phyloP scores from a whole-genome alignment of 2,888 invertebrate genomes.

The Macrosoma leucophasiata region DNA sequence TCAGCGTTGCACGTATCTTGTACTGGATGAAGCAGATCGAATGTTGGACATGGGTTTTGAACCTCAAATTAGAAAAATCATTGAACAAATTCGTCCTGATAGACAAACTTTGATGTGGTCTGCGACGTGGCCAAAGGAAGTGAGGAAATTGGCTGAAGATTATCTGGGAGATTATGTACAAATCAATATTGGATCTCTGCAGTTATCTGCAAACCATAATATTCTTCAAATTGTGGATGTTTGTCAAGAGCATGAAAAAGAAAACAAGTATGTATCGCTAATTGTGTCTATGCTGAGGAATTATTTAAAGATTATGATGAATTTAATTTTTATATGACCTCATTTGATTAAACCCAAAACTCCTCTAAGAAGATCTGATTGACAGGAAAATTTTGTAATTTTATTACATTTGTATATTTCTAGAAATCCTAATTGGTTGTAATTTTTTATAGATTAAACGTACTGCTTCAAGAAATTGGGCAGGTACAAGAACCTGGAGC shows the following conservation, averaged over 20 bases:
- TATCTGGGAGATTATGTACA: conserved; percentile 93
- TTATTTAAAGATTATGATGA: conserved; percentile 36
- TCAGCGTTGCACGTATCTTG: conserved; percentile 87
- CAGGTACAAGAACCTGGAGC: conserved; percentile 87
- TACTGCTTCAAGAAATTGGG: conserved; percentile 86
- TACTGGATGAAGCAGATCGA: conserved; percentile 93
- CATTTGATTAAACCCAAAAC: conserved; percentile 48
- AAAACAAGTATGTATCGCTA: conserved; percentile 68
- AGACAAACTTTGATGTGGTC: conserved; percentile 99
- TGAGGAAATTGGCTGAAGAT: conserved; percentile 92
- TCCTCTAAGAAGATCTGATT: conserved; percentile 75
- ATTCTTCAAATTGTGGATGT: conserved; percentile 92
- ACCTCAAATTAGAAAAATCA: conserved; percentile 95
- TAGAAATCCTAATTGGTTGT: conserved; percentile 4
- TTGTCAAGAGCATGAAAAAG: conserved; percentile 91
- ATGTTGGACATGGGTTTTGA: conserved; percentile 99
- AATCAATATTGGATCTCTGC: conserved; percentile 92
- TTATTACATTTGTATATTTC: conserved; percentile 1
- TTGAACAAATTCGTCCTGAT: conserved; percentile 94
- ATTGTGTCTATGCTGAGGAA: background rate
- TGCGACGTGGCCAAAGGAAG: conserved; percentile 99
- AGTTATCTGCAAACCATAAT: conserved; percentile 92
- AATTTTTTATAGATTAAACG: conserved; percentile 77
- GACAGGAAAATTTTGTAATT: background rate
- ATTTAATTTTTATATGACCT: conserved; percentile 27